These are phyloP conservation scores for Caiman crocodilus DNA, from an alignment of 2,797 vertebrate genomes.

Conservation along the genomic window DNA sequence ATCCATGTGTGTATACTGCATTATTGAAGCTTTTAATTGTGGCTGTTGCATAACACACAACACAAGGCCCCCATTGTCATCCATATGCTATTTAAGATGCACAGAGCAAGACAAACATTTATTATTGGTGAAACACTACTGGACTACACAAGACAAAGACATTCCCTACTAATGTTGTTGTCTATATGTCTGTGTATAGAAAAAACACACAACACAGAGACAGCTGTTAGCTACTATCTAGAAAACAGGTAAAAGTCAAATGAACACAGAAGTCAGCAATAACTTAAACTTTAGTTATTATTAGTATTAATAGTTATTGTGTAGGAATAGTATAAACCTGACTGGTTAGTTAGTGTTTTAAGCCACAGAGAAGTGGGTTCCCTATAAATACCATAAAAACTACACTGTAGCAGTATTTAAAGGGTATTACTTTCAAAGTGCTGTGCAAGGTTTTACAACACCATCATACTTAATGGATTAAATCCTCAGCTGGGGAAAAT, in stretches of 20 bases:
- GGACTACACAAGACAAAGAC: neutral
- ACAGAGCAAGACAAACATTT: neutral
- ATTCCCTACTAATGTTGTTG: neutral
- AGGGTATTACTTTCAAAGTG: constrained; percentile 24
- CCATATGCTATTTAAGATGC: neutral
- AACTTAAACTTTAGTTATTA: constrained; percentile 21
- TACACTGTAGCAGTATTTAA: constrained; percentile 24
- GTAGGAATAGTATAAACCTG: neutral
- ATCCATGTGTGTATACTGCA: neutral
- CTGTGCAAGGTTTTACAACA: constrained; percentile 52
- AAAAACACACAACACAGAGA: neutral
- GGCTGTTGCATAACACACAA: neutral
- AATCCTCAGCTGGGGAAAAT: constrained; percentile 49
- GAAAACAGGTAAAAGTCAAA: neutral
- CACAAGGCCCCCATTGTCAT: neutral
- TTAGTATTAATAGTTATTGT: constrained; percentile 54
- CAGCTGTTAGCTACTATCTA: neutral
- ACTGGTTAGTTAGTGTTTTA: constrained; percentile 16
- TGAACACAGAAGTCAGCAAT: neutral
- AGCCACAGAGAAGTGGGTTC: constrained; percentile 30
- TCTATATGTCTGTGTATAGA: neutral
- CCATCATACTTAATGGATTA: constrained; percentile 35
- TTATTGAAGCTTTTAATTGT: neutral
- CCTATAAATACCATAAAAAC: constrained; percentile 42
- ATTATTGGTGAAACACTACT: neutral